These are phyloP conservation scores for Euleptes europaea DNA, from an alignment of 2,113 vertebrate genomes.

Conservation along the genomic window DNA sequence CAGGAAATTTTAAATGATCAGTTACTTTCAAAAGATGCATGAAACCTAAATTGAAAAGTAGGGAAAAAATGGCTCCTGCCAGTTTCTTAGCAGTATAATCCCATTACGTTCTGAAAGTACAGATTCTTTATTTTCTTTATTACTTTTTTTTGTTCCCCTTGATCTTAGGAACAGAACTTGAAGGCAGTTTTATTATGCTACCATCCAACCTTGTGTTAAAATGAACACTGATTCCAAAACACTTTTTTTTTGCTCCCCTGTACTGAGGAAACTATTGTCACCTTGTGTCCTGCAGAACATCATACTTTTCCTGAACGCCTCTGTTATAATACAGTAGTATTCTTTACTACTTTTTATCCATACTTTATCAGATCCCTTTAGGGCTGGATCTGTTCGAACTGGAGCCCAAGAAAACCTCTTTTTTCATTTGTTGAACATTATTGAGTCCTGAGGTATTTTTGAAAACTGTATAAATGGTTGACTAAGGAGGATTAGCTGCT, in stretches of 20 bases:
- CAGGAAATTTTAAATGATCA: slow-evolving; percentile 12
- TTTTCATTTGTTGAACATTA: slow-evolving; percentile 29
- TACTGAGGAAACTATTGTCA: neutral
- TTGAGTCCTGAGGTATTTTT: neutral
- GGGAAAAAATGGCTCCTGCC: neutral
- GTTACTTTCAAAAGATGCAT: neutral
- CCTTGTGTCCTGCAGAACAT: neutral
- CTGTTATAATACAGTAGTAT: neutral
- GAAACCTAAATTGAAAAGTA: neutral
- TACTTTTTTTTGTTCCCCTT: neutral
- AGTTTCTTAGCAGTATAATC: slow-evolving; percentile 29
- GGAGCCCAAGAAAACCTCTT: neutral
- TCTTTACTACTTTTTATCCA: neutral
- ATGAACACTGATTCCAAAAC: neutral
- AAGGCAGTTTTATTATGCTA: slow-evolving; percentile 7
- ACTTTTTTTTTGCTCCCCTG: neutral
- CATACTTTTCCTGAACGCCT: neutral
- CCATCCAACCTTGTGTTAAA: neutral
- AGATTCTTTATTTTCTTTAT: neutral
- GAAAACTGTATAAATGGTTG: neutral
- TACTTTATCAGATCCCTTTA: neutral
- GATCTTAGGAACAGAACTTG: neutral
- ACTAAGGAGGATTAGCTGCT: neutral
- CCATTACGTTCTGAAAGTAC: slow-evolving; percentile 13
- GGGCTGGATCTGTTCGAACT: neutral